Evolutionary conservation across 2,888 invertebrate genomes (phyloP), one percentile per base, ranked within the genome.

Genomic region (Artemia sp.): DNA sequence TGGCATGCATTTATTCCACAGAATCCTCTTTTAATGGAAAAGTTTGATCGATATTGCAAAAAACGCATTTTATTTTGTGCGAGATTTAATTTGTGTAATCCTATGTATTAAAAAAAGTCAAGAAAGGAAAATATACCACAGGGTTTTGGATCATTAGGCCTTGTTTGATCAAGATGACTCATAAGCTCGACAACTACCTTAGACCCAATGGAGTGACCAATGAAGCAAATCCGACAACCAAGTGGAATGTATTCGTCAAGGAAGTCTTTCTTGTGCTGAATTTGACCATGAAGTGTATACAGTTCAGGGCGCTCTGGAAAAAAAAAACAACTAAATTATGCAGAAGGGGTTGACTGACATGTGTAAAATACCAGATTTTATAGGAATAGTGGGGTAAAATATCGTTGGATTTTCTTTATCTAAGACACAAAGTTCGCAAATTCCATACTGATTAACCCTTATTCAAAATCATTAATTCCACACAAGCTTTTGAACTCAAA

Each of bases 141-240:
- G 64, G 64, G 70, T 24, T 64, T 70, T 68, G 50, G 7, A 69
- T 71, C 14, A 68, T 68, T 66, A 64, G 12, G 51, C 69, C 66
- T 51, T 67, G 70, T 24, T 79, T 75, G 74, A n/a, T 74, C 72
- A 51, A 79, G 73, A 24, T 74, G 79, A 73, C 86, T 82, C 51
- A 90, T 76, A 68, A 91, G 77, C 76, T 92, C 86, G 70, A 92
- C 76, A 72, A 86, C 83, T 75, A 92, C 85, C 84, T 92, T 91
- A 69, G 87, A 84, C 6, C 95, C 95, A 75, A 94, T 90, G 0
- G 94, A 94, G 81, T 95, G 94, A 2, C 90, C 92, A 74, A 94
- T 83, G 58, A 94, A 79, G 78, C 91, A 87, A 64, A 95, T 77
- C 76, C 83, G 86, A n/a, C 86, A 84, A 75, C 85, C 81, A 72